phyloP scores from a whole-genome alignment of 1,140 invertebrate species.

The Himalopsyche phryganea region DNA sequence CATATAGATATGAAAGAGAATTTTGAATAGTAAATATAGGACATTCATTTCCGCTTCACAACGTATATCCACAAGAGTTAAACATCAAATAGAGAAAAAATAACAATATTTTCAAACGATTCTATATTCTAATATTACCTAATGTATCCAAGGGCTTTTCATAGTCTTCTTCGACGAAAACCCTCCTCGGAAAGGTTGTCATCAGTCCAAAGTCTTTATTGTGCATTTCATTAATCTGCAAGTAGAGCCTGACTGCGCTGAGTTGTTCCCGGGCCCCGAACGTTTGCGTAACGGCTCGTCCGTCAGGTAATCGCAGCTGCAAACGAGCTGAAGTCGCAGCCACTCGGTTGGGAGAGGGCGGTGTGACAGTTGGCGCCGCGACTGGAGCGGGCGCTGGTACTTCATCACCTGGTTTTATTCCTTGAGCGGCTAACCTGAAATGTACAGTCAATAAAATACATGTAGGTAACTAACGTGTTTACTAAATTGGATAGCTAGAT shows the following conservation, averaged over 20 bases:
- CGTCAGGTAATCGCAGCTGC: slow-evolving; percentile 65
- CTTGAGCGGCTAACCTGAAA: slow-evolving; percentile 41
- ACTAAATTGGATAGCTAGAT: too few relatives aligned
- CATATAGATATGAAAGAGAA: too few relatives aligned
- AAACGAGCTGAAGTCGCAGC: slow-evolving; percentile 48
- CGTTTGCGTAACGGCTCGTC: slow-evolving; percentile 53
- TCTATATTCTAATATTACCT: slow-evolving; percentile 56
- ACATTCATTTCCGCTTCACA: too few relatives aligned
- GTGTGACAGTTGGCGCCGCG: slow-evolving; percentile 26
- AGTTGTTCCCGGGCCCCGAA: slow-evolving; percentile 82
- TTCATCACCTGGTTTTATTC: slow-evolving; percentile 37
- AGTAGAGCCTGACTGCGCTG: slow-evolving; percentile 80
- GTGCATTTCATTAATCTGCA: slow-evolving; percentile 67
- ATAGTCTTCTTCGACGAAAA: slow-evolving; percentile 84
- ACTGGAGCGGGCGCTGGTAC: slow-evolving; percentile 31
- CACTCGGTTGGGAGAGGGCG: slow-evolving; percentile 23
- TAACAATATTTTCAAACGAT: too few relatives aligned
- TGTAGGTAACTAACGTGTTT: too few relatives aligned
- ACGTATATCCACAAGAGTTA: too few relatives aligned
- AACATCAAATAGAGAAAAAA: too few relatives aligned
- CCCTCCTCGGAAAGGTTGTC: slow-evolving; percentile 82
- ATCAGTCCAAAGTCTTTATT: slow-evolving; percentile 69
- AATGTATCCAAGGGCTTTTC: slow-evolving; percentile 77
- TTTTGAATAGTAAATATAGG: too few relatives aligned
- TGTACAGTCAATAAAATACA: neutral